phyloP scores from a whole-genome alignment of 2,888 invertebrate species.

The Amphipyra berbera region DNA sequence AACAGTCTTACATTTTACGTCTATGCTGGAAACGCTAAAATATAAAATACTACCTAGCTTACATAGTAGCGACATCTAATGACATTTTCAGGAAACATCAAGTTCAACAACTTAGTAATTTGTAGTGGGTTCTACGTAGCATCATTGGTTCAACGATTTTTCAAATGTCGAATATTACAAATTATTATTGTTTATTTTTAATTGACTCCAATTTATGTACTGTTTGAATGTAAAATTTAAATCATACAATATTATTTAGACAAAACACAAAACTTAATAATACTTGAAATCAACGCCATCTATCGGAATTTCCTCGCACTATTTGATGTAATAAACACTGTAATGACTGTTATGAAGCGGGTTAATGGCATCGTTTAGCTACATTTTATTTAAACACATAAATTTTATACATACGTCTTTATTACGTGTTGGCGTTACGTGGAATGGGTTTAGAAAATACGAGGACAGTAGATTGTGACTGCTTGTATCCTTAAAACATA shows the following conservation, averaged over 20 bases:
- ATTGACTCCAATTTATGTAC: no score
- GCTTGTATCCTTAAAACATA: not conserved
- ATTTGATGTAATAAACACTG: not conserved
- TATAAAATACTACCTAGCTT: no score
- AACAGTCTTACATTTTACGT: no score
- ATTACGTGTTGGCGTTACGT: constrained; percentile 10
- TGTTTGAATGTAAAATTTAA: no score
- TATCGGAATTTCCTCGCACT: constrained; percentile 16
- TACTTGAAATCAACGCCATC: constrained; percentile 23
- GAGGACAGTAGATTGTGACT: not conserved
- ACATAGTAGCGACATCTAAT: constrained; percentile 31
- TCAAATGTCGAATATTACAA: no score
- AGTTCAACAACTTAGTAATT: not conserved
- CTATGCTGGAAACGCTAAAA: no score
- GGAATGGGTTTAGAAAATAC: constrained; percentile 2
- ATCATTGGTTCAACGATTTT: no score
- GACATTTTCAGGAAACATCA: constrained; percentile 5
- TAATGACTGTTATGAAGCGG: constrained; percentile 8
- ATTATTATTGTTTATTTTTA: no score
- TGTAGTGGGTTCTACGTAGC: not conserved
- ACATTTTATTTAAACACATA: constrained; percentile 26
- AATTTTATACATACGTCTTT: constrained; percentile 15
- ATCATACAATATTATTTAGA: no score
- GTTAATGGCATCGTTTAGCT: constrained; percentile 19
- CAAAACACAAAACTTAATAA: not conserved